Conservation (phyloP, 2,888 invertebrate species). For the Sarcophaga rosellei region DNA sequence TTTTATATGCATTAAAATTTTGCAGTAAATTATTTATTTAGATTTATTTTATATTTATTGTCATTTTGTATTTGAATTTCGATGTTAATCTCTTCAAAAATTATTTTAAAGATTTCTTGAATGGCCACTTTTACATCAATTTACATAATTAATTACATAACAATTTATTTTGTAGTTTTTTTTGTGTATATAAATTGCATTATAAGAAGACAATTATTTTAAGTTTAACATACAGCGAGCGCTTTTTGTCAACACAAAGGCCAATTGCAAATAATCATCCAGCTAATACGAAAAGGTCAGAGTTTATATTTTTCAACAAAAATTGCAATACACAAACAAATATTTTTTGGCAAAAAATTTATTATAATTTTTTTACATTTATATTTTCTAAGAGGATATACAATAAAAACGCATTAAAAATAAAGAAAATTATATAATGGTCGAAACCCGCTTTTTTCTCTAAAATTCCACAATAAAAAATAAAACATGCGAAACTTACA, state of each 20-base stretch:
- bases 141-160: slow-evolving; percentile 59
- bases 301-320: slow-evolving; percentile 42
- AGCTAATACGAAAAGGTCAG: slow-evolving; percentile 79
- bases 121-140: slow-evolving; percentile 70
- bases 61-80: slow-evolving; percentile 67
- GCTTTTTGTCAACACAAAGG: slow-evolving; percentile 82
- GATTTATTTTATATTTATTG: slow-evolving; percentile 60
- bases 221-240: slow-evolving; percentile 76
- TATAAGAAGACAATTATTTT: slow-evolving; percentile 72
- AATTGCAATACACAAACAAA: slow-evolving; percentile 49
- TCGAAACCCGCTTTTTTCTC: slow-evolving; percentile 23
- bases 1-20: slow-evolving; percentile 56
- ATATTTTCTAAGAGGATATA: slow-evolving; percentile 5
- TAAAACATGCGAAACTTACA: slow-evolving; percentile 70
- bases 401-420: not conserved
- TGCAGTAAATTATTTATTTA: slow-evolving; percentile 59
- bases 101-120: slow-evolving; percentile 72
- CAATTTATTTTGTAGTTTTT: slow-evolving; percentile 51
- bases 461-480: slow-evolving; percentile 45
- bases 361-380: slow-evolving; percentile 46
- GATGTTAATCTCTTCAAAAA: slow-evolving; percentile 79
- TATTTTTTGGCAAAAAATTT: slow-evolving; percentile 53
- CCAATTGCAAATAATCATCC: slow-evolving; percentile 82
- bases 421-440: slow-evolving; percentile 21
- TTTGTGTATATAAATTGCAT: slow-evolving; percentile 70